Conservation (phyloP, 2,888 invertebrate genomes). For the Apeira syringaria region DNA sequence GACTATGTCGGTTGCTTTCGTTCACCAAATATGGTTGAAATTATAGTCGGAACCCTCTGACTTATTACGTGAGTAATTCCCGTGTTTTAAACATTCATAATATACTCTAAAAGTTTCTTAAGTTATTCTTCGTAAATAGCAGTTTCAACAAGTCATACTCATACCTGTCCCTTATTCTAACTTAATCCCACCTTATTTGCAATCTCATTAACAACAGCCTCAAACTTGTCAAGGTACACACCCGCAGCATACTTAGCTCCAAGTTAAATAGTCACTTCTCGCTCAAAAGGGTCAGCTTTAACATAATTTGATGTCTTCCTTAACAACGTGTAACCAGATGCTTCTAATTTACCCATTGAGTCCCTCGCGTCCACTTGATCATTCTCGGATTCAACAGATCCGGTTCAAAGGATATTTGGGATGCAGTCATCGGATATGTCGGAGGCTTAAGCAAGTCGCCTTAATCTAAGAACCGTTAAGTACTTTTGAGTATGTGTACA, state of each 20-base stretch:
- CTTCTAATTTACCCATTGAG: slow-evolving; percentile 47
- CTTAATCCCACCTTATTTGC: slow-evolving; percentile 27
- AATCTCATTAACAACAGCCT: slow-evolving; percentile 29
- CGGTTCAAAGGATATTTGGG: slow-evolving; percentile 60
- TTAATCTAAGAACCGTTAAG: too few species aligned
- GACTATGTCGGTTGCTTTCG: too few species aligned
- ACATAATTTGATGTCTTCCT: slow-evolving; percentile 21
- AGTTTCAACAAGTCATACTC: slow-evolving; percentile 3
- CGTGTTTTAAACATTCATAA: too few species aligned
- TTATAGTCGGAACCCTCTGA: too few species aligned
- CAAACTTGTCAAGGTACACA: slow-evolving; percentile 27
- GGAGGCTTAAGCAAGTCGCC: slow-evolving; percentile 2
- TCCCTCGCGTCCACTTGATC: slow-evolving; percentile 37
- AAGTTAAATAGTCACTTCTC: slow-evolving; percentile 29
- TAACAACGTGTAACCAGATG: slow-evolving; percentile 46
- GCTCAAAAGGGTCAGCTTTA: slow-evolving; percentile 35
- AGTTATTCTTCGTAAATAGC: slow-evolving; percentile 8
- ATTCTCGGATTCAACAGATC: slow-evolving; percentile 62
- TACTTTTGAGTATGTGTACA: too few species aligned
- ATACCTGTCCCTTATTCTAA: slow-evolving; percentile 21
- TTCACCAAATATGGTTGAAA: too few species aligned
- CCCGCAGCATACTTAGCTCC: slow-evolving; percentile 29
- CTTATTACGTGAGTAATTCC: too few species aligned
- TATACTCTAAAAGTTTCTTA: background rate
- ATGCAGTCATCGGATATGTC: slow-evolving; percentile 52